phyloP scores from a whole-genome alignment of 30 jellyfish, hydroid and myxozoan species.

The Hydra vulgaris region DNA sequence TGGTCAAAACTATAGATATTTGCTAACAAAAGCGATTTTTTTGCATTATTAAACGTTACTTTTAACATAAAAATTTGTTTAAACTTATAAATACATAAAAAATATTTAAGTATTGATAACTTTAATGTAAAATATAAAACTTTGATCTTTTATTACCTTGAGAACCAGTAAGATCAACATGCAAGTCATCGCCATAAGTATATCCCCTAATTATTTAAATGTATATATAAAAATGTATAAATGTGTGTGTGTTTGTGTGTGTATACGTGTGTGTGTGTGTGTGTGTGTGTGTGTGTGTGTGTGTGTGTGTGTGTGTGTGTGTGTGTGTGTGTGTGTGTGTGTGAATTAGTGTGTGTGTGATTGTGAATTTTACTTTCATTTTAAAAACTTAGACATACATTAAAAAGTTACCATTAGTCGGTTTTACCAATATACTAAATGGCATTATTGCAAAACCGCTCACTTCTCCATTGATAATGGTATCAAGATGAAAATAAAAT shows the following conservation, averaged over 20 bases:
- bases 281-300: too few species aligned
- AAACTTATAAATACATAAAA: neutral
- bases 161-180: neutral
- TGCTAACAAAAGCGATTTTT: neutral
- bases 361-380: too few species aligned
- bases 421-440: neutral
- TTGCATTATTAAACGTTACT: neutral
- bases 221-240: neutral
- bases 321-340: too few species aligned
- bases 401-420: neutral
- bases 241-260: too few species aligned
- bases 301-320: too few species aligned
- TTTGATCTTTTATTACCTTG: neutral
- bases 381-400: too few species aligned
- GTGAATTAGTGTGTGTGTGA: too few species aligned
- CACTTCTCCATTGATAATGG: neutral
- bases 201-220: neutral
- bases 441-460: neutral
- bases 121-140: neutral
- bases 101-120: neutral
- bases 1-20: slow-evolving; percentile 1
- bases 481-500: neutral
- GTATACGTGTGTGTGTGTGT: too few species aligned
- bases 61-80: neutral
- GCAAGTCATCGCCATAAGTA: neutral